These are phyloP conservation scores for Enhydra lutris DNA, from an alignment of 2,113 vertebrate genomes.

Conservation along the genomic window DNA sequence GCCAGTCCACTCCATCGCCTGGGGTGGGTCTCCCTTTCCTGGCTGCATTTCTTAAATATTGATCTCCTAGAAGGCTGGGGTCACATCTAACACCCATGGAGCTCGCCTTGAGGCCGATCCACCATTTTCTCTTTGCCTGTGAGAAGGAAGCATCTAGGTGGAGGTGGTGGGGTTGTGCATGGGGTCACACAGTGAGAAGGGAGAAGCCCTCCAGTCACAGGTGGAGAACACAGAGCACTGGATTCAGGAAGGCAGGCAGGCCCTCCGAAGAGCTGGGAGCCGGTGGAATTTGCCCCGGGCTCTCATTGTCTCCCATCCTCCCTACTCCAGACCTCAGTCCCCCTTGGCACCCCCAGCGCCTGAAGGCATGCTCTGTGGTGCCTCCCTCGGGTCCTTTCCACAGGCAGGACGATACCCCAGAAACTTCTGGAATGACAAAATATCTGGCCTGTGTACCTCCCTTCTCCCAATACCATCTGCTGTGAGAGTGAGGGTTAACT, in stretches of 20 bases:
- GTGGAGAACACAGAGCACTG: neutral
- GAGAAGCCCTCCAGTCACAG: neutral
- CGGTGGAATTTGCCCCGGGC: neutral
- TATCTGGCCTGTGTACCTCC: neutral
- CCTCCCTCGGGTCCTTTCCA: neutral
- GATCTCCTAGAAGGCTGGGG: neutral
- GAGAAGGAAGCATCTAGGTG: neutral
- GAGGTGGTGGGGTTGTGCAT: neutral
- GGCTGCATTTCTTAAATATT: neutral
- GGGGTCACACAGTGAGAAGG: neutral
- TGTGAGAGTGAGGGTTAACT: neutral
- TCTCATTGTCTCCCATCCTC: neutral
- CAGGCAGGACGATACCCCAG: neutral
- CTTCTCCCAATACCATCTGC: neutral
- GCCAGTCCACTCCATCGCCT: neutral
- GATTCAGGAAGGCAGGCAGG: neutral
- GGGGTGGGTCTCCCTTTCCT: neutral
- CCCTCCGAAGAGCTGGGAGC: neutral
- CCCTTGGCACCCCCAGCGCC: accelerated
- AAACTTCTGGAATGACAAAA: neutral
- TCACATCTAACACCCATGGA: neutral
- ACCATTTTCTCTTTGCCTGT: neutral
- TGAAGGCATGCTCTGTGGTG: neutral
- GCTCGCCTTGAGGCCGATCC: neutral
- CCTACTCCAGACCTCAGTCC: neutral